Conservation (phyloP, 2,797 vertebrate species). For the Eutrigla gurnardus region DNA sequence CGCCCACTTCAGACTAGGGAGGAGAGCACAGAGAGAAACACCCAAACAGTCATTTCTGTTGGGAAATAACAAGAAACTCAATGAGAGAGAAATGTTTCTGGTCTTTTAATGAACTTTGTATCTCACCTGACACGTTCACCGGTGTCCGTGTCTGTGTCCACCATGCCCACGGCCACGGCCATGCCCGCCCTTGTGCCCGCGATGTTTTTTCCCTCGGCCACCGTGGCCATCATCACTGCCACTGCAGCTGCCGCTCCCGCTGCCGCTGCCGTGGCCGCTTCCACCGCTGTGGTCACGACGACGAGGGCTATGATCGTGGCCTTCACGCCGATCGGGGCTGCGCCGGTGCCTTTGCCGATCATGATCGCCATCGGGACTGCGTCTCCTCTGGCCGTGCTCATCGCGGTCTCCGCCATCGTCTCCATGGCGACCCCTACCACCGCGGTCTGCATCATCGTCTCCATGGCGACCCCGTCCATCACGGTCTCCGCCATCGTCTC, state of each 20-base stretch:
- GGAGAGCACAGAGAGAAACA: neutral
- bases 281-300: neutral
- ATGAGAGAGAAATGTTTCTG: neutral
- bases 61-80: neutral
- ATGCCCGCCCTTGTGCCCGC: neutral
- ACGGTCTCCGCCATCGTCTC: neutral
- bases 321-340: neutral
- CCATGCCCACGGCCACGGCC: neutral
- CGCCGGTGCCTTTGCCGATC: neutral
- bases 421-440: too few species aligned
- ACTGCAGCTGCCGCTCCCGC: neutral
- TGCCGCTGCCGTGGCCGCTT: neutral
- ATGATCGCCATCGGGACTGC: neutral
- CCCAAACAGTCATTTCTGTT: neutral
- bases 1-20: too few species aligned
- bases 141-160: neutral
- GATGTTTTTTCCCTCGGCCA: neutral
- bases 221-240: neutral
- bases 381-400: neutral
- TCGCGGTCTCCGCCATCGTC: neutral
- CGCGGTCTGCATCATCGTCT: neutral
- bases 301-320: neutral
- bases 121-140: constrained; percentile 23
- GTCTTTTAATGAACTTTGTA: neutral
- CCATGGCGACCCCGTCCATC: neutral